Evolutionary conservation across 2,113 vertebrate species (phyloP).

Genomic region (Papio anubis): DNA sequence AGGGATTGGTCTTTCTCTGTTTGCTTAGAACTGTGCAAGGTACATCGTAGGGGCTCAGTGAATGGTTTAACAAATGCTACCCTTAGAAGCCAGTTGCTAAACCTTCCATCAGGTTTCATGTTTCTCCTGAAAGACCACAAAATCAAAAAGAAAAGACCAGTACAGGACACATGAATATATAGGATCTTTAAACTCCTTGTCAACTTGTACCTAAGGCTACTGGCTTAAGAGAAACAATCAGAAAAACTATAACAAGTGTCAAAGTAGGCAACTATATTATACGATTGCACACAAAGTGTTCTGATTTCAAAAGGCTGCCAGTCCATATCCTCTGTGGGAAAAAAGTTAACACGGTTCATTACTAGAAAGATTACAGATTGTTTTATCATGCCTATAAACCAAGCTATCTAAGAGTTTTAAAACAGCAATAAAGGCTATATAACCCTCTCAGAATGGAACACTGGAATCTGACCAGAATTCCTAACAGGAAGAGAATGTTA

Average conservation of each 20-base stretch:
- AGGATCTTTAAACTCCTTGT: not conserved
- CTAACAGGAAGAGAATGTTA: not conserved
- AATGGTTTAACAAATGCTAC: not conserved
- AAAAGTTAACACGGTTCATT: not conserved
- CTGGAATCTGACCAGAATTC: not conserved
- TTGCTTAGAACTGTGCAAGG: not conserved
- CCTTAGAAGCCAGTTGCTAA: not conserved
- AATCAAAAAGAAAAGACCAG: not conserved
- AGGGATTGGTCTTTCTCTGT: not conserved
- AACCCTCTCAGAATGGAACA: not conserved
- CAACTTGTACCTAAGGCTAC: not conserved
- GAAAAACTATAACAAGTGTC: not conserved
- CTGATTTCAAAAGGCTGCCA: not conserved
- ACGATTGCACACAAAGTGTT: not conserved
- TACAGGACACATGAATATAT: not conserved
- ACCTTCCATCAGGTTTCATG: not conserved
- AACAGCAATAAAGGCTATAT: not conserved
- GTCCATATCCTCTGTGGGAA: not conserved
- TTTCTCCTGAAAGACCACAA: not conserved
- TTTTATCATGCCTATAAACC: not conserved
- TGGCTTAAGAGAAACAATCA: not conserved
- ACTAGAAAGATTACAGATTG: not conserved
- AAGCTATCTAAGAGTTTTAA: not conserved
- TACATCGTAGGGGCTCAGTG: not conserved
- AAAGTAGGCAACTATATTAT: not conserved